Evolutionary conservation across 2,888 invertebrate species (phyloP), one percentile per base, ranked within the genome.

Genomic region (Apamea crenata): DNA sequence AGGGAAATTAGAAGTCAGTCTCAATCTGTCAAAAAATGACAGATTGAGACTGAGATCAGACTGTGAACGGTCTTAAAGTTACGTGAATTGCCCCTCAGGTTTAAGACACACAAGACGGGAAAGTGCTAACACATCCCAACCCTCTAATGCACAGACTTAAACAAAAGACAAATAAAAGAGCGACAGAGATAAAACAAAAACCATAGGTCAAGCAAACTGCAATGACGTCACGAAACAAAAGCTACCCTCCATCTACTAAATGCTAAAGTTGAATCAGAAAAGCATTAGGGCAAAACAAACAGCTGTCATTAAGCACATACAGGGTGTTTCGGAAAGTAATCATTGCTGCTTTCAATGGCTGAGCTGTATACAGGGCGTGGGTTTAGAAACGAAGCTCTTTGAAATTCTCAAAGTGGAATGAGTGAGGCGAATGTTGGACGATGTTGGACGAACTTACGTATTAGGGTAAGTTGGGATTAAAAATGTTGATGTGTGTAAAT

Each of bases 201-300:
- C 29, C 53, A 78, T 81, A 81, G 80, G 76, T 88, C 84, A 83
- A 68, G 53, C 69, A n/a, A 67, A 63, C 47, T 71, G 81, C 74
- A 72, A 25, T 88, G 84, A 88, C 82, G 89, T 77, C 75, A 87
- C 18, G 36, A 61, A 74, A 85, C 71, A 67, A 81, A 74, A 73
- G 53, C 59, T 72, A 40, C 25, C 66, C 29, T 79, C 79, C 76
- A 80, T 83, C 69, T 78, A 66, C 36, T 59, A 81, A 88, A 87
- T 80, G 87, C 74, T 84, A 77, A 81, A 81, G 87, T 88, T 88
- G 80, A 88, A 84, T 81, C 81, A 79, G 77, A 84, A 84, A 71
- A 67, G 75, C 81, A 84, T 84, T 87, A 80, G 74, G 47, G 65
- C 32, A 83, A 84, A 80, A 83, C 78, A 87, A 81, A 87, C 78